Evolutionary conservation across 2,113 vertebrate genomes (phyloP).

Genomic region (Cheirogaleus medius): DNA sequence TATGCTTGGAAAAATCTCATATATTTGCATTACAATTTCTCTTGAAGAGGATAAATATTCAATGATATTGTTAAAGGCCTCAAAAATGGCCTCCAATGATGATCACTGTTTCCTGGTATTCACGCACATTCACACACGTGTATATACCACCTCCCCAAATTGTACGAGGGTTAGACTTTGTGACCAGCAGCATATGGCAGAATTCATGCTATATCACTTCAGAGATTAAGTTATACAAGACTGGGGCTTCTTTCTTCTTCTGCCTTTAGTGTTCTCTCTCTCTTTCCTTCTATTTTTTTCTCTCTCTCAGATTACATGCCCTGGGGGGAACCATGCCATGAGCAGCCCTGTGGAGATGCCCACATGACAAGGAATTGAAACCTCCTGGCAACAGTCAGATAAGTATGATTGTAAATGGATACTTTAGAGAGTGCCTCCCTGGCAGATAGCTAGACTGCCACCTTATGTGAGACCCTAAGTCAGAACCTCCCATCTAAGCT

Average conservation of each 20-base stretch:
- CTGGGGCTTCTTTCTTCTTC: background rate
- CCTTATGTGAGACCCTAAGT: background rate
- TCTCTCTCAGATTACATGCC: background rate
- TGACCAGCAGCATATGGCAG: background rate
- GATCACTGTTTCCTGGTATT: background rate
- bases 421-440: background rate
- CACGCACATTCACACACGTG: background rate
- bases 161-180: background rate
- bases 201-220: background rate
- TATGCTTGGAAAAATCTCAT: constrained; percentile 5
- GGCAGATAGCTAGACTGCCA: background rate
- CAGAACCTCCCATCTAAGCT: background rate
- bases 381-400: background rate
- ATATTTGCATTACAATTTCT: constrained; percentile 19
- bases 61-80: constrained; percentile 17
- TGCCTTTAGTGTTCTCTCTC: background rate
- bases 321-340: background rate
- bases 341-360: background rate
- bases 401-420: background rate
- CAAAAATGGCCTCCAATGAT: background rate
- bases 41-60: background rate
- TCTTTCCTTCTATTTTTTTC: background rate
- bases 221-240: background rate
- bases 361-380: background rate
- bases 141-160: background rate